Conservation (phyloP, 2,113 vertebrate species). For the Gallinago paraguaiae region DNA sequence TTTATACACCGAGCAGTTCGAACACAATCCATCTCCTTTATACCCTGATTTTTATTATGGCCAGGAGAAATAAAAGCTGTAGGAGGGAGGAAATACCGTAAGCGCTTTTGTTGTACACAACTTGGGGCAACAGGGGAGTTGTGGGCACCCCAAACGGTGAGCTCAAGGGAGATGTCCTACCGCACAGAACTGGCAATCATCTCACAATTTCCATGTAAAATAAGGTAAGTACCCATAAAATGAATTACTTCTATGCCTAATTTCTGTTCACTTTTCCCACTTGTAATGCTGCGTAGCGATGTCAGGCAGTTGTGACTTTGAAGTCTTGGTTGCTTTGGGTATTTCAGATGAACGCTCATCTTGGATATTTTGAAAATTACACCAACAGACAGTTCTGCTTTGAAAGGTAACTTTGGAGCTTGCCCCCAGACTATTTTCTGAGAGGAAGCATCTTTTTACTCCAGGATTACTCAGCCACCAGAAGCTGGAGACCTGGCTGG, state of each 20-base stretch:
- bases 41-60: background rate
- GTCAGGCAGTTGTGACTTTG: no score
- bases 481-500: background rate
- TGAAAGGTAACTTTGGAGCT: background rate
- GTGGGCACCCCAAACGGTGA: rapidly evolving
- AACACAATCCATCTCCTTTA: background rate
- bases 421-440: background rate
- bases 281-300: background rate
- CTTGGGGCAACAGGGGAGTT: background rate
- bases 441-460: background rate
- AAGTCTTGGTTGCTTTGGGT: background rate
- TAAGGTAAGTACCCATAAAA: background rate
- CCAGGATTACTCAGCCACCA: background rate
- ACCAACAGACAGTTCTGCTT: background rate
- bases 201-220: rapidly evolving
- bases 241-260: background rate
- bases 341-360: background rate
- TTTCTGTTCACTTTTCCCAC: background rate
- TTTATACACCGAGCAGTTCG: background rate
- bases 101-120: background rate
- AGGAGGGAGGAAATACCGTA: background rate
- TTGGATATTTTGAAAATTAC: background rate
- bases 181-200: no score
- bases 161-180: background rate
- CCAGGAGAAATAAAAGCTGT: background rate